phyloP scores from a whole-genome alignment of 2,113 vertebrate genomes.

The Orycteropus afer region DNA sequence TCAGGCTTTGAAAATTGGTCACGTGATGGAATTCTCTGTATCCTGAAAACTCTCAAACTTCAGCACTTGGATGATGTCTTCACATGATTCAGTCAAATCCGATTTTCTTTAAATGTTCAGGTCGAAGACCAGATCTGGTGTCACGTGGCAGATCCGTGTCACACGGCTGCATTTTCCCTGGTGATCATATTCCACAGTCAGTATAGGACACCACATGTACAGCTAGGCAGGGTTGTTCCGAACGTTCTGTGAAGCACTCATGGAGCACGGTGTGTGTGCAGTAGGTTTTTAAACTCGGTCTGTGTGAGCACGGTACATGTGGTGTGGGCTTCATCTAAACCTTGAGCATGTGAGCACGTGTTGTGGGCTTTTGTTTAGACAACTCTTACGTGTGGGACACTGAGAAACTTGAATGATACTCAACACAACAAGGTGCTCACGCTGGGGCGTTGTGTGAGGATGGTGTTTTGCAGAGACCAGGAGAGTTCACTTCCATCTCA shows the following conservation, averaged over 20 bases:
- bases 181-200: rapidly evolving
- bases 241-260: not conserved
- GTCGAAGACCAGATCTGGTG: not conserved
- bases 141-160: too few relatives aligned
- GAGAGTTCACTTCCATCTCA: rapidly evolving
- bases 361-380: not conserved
- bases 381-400: too few relatives aligned
- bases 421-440: too few relatives aligned
- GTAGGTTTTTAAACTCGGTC: too few relatives aligned
- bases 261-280: too few relatives aligned
- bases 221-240: not conserved
- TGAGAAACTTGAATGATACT: too few relatives aligned
- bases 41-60: not conserved
- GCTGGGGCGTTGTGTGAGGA: too few relatives aligned
- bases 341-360: too few relatives aligned
- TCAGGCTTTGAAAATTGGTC: not conserved
- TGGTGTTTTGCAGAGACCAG: not conserved
- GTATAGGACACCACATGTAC: rapidly evolving
- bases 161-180: rapidly evolving
- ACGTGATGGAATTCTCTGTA: too few relatives aligned
- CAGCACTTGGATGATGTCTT: not conserved
- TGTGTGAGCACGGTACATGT: too few relatives aligned
- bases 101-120: rapidly evolving
- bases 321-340: too few relatives aligned
- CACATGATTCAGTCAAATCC: not conserved